These are phyloP conservation scores for Acrobasis suavella DNA, from an alignment of 2,888 invertebrate genomes.

Conservation along the genomic window DNA sequence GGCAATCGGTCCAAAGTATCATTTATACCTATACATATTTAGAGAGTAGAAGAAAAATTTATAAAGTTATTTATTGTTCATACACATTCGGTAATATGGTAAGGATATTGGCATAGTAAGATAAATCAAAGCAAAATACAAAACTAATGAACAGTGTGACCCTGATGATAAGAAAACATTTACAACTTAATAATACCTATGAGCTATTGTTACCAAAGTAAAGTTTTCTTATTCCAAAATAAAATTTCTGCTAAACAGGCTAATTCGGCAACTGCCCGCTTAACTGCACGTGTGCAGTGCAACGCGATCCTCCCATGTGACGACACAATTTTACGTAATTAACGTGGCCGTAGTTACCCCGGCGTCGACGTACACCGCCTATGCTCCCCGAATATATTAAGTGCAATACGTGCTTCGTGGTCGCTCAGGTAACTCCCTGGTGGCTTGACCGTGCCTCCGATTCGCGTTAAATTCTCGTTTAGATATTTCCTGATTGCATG, in stretches of 20 bases:
- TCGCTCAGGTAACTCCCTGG: slow-evolving; percentile 41
- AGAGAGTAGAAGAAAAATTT: too few species aligned
- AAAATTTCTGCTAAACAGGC: slow-evolving; percentile 44
- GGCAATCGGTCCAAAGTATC: too few species aligned
- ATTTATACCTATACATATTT: too few species aligned
- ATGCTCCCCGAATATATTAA: slow-evolving; percentile 63
- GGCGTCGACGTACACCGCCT: slow-evolving; percentile 50
- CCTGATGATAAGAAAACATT: too few species aligned
- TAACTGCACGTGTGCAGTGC: slow-evolving; percentile 52
- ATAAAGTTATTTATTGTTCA: too few species aligned
- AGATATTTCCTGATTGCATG: slow-evolving; percentile 2
- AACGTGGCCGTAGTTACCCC: slow-evolving; percentile 47
- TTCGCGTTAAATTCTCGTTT: slow-evolving; percentile 15
- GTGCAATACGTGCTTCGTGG: slow-evolving; percentile 58
- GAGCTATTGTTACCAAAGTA: too few species aligned
- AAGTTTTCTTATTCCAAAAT: slow-evolving; percentile 19
- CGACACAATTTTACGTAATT: slow-evolving; percentile 74
- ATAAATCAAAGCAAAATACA: too few species aligned
- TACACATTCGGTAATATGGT: too few species aligned
- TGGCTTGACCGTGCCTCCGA: slow-evolving; percentile 3
- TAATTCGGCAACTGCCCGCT: slow-evolving; percentile 55
- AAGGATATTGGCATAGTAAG: too few species aligned
- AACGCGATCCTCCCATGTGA: slow-evolving; percentile 54
- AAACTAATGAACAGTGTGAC: too few species aligned
- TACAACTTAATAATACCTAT: too few species aligned